Evolutionary conservation across 1,140 invertebrate species (phyloP).

Genomic region (Dreissena rostriformis): DNA sequence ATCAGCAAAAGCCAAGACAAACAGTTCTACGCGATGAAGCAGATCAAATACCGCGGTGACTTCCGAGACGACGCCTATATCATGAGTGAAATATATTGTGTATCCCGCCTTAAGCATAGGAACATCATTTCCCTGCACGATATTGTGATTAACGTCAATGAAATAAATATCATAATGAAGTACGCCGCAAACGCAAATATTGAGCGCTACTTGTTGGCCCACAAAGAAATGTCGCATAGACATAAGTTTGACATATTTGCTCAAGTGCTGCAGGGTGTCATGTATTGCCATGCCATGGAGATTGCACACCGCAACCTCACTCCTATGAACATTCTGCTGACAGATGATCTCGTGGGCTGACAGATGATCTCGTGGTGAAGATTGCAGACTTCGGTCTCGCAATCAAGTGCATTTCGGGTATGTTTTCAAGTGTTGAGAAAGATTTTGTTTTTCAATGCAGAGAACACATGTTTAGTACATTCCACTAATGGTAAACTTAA

Average conservation of each 20-base stretch:
- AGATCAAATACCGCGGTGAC: constrained; percentile 51
- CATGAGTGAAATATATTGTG: constrained; percentile 62
- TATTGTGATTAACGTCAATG: constrained; percentile 32
- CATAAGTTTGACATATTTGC: constrained; percentile 42
- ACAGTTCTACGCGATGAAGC: constrained; percentile 58
- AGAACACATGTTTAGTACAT: no score
- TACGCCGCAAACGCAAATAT: constrained; percentile 64
- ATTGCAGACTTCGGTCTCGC: constrained; percentile 69
- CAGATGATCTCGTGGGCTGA: no score
- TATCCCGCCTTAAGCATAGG: constrained; percentile 55
- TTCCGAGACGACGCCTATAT: constrained; percentile 59
- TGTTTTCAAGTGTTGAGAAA: no score
- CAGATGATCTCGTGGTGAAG: constrained; percentile 55
- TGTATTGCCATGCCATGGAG: constrained; percentile 60
- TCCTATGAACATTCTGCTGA: constrained; percentile 66
- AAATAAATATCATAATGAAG: constrained; percentile 68
- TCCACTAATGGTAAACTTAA: no score
- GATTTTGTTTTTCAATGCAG: no score
- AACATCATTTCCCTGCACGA: constrained; percentile 62
- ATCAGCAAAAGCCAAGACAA: constrained; percentile 22
- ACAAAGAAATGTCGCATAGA: constrained; percentile 24
- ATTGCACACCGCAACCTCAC: constrained; percentile 69
- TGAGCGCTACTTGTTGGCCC: constrained; percentile 47
- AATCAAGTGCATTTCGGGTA: constrained; percentile 52
- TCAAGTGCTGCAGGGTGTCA: constrained; percentile 62